Percentiles rank a stretch among this genome's conserved stretches.
phyloP scores from a whole-genome alignment of 2,888 invertebrate species.

The Gonocerus acuteangulatus region DNA sequence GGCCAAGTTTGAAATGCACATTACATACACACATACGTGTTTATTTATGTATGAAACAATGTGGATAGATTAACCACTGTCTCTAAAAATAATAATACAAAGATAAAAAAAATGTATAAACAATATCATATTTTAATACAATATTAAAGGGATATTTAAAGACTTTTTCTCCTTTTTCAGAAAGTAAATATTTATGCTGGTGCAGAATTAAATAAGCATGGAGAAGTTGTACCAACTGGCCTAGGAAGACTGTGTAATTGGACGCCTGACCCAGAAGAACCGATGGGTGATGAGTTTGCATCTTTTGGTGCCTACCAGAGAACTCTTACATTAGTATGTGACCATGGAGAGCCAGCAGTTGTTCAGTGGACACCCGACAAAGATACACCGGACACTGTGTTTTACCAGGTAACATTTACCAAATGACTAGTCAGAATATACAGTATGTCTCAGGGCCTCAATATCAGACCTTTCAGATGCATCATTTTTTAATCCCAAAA shows the following conservation, averaged over 20 bases:
- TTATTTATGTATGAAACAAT: too few relatives aligned
- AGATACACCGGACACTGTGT: slow-evolving; percentile 82
- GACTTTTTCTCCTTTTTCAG: too few relatives aligned
- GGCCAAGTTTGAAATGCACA: too few relatives aligned
- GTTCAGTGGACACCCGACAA: slow-evolving; percentile 80
- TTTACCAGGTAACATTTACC: slow-evolving; percentile 72
- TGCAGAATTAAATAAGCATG: slow-evolving; percentile 59
- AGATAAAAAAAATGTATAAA: too few relatives aligned
- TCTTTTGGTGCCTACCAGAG: slow-evolving; percentile 88
- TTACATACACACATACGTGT: too few relatives aligned
- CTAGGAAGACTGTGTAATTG: slow-evolving; percentile 81
- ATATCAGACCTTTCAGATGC: too few relatives aligned
- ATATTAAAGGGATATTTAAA: too few relatives aligned
- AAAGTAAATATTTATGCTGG: slow-evolving; percentile 76
- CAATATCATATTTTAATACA: too few relatives aligned
- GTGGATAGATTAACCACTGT: too few relatives aligned
- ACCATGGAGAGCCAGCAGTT: slow-evolving; percentile 73
- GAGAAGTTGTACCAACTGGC: slow-evolving; percentile 64
- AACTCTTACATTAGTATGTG: slow-evolving; percentile 72
- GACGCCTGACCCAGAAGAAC: slow-evolving; percentile 66
- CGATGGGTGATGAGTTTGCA: slow-evolving; percentile 69
- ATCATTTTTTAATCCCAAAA: too few relatives aligned
- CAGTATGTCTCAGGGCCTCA: too few relatives aligned
- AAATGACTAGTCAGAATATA: background rate
- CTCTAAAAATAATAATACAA: too few relatives aligned